These are phyloP conservation scores for Tragopan temminckii DNA, from an alignment of 2,797 vertebrate species.

Conservation along the genomic window DNA sequence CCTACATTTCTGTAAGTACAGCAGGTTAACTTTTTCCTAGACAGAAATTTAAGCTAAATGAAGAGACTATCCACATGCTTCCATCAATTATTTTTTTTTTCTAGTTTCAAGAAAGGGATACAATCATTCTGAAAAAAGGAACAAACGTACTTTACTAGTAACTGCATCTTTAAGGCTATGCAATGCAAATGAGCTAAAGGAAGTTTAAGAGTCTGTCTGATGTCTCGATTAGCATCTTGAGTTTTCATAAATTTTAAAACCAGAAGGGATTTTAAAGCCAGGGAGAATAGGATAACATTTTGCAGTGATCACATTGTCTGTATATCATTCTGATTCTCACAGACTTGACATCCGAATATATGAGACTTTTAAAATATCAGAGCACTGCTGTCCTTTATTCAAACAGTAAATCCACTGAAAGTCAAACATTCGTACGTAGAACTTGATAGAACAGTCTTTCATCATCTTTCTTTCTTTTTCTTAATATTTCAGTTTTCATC, in stretches of 20 bases:
- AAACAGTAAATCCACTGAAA: constrained; percentile 20
- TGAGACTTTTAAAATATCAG: not conserved
- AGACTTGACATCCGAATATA: not conserved
- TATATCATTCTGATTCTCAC: not conserved
- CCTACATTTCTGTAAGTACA: not conserved
- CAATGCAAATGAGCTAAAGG: not conserved
- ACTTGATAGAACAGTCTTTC: not conserved
- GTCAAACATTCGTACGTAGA: not conserved
- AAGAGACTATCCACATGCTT: accelerated
- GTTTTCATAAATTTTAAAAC: not conserved
- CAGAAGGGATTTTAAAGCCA: not conserved
- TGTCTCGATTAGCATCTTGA: not conserved
- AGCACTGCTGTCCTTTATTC: constrained; percentile 1
- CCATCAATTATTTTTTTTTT: not conserved
- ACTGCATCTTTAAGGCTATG: not conserved
- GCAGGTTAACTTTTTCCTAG: not conserved
- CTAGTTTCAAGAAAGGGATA: accelerated
- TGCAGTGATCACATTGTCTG: not conserved
- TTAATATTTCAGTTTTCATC: not conserved
- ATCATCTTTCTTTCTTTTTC: not conserved
- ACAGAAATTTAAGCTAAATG: not conserved
- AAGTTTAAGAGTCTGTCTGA: not conserved
- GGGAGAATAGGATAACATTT: not conserved
- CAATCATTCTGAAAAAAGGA: accelerated
- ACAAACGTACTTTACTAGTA: not conserved